phyloP scores from a whole-genome alignment of 2,797 vertebrate species.

The Smutsia gigantea region DNA sequence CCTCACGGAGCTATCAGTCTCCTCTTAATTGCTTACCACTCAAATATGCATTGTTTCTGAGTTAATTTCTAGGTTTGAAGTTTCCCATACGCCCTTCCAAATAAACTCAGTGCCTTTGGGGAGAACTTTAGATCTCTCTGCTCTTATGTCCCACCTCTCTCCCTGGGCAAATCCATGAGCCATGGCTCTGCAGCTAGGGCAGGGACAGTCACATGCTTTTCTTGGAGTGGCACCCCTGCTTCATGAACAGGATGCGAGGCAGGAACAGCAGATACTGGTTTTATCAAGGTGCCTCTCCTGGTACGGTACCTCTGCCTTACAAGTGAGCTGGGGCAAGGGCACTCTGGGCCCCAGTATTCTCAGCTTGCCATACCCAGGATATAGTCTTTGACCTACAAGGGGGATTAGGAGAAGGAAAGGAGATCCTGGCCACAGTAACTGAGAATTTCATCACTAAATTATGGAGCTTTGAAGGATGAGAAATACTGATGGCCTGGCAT shows the following conservation, averaged over 20 bases:
- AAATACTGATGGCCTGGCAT: not conserved
- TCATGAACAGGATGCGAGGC: not conserved
- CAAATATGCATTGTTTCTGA: not conserved
- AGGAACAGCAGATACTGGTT: not conserved
- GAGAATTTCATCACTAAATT: not conserved
- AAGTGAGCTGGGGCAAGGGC: not conserved
- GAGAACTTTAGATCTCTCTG: not conserved
- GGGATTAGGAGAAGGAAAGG: not conserved
- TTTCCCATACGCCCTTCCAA: not conserved
- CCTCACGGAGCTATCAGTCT: not conserved
- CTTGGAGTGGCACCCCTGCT: not conserved
- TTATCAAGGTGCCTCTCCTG: not conserved
- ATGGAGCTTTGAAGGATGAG: not conserved
- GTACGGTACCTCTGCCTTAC: not conserved
- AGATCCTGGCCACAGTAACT: not conserved
- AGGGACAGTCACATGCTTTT: not conserved
- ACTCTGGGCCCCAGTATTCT: not conserved
- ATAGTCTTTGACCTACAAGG: not conserved
- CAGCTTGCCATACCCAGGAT: not conserved
- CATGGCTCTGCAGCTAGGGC: not conserved
- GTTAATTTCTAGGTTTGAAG: not conserved
- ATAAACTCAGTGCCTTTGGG: not conserved
- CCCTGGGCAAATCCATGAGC: not conserved
- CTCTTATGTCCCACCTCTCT: not conserved
- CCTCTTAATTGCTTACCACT: not conserved